phyloP scores from a whole-genome alignment of 2,888 invertebrate genomes.

The Drosophila lacicola region DNA sequence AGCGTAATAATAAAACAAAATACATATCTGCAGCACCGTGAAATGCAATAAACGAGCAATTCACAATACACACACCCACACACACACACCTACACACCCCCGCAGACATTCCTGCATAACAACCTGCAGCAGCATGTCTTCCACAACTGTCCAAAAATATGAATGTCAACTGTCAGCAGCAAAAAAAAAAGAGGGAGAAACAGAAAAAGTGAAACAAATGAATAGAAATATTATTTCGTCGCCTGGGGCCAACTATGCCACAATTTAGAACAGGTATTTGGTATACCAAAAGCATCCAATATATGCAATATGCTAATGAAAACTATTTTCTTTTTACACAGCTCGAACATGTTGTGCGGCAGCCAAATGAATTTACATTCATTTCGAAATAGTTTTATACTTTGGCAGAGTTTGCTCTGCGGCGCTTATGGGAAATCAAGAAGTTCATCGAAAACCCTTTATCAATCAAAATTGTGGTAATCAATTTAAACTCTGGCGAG shows the following conservation, averaged over 20 bases:
- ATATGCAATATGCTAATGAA: background rate
- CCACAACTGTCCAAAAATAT: constrained; percentile 19
- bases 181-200: constrained; percentile 10
- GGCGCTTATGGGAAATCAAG: too few relatives aligned
- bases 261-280: constrained; percentile 15
- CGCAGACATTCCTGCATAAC: constrained; percentile 14
- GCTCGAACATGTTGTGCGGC: too few relatives aligned
- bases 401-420: too few relatives aligned
- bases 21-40: constrained; percentile 44
- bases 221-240: constrained; percentile 23
- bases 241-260: constrained; percentile 11
- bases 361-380: too few relatives aligned
- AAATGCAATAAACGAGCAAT: constrained; percentile 69
- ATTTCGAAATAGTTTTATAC: too few relatives aligned
- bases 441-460: too few relatives aligned
- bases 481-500: too few relatives aligned
- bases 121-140: constrained; percentile 12
- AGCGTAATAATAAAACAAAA: constrained; percentile 61
- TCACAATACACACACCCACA: constrained; percentile 21
- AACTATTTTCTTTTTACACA: background rate
- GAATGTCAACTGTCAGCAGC: constrained; percentile 31
- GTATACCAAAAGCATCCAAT: constrained; percentile 7
- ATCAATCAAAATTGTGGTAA: too few relatives aligned
- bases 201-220: constrained; percentile 5
- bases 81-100: background rate